Evolutionary conservation across 2,888 invertebrate species (phyloP).

Genomic region (Bhutanitis thaidina): DNA sequence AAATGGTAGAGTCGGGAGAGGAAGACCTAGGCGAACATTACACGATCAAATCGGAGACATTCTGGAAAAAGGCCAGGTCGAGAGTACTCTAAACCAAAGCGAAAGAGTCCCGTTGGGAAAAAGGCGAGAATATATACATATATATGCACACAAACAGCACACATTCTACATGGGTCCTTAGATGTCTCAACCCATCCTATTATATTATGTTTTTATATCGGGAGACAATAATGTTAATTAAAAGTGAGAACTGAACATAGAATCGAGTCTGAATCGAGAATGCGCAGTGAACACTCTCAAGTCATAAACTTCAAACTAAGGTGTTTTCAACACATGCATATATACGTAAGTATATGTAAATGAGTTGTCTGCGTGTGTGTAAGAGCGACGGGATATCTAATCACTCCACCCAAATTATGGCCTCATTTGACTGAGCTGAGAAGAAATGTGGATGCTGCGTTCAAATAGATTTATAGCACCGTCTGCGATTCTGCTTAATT

Average conservation of each 20-base stretch:
- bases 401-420: not conserved
- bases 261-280: constrained; percentile 6
- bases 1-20: too few species aligned
- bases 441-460: not conserved
- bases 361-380: not conserved
- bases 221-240: too few species aligned
- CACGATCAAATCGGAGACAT: too few species aligned
- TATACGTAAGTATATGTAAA: not conserved
- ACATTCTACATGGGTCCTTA: too few species aligned
- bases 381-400: not conserved
- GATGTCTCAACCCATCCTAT: too few species aligned
- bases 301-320: constrained; percentile 4
- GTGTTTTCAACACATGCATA: not conserved
- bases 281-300: not conserved
- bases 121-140: too few species aligned
- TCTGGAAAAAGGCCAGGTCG: too few species aligned
- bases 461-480: not conserved
- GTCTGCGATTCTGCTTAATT: not conserved
- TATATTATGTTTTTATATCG: too few species aligned
- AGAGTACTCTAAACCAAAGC: too few species aligned
- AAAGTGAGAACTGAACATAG: not conserved
- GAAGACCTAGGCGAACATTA: too few species aligned
- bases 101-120: too few species aligned
- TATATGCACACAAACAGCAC: too few species aligned
- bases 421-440: not conserved